Evolutionary conservation across 2,797 vertebrate genomes (phyloP), one percentile per base, ranked within the genome.

Genomic region (Eulemur albifrons): DNA sequence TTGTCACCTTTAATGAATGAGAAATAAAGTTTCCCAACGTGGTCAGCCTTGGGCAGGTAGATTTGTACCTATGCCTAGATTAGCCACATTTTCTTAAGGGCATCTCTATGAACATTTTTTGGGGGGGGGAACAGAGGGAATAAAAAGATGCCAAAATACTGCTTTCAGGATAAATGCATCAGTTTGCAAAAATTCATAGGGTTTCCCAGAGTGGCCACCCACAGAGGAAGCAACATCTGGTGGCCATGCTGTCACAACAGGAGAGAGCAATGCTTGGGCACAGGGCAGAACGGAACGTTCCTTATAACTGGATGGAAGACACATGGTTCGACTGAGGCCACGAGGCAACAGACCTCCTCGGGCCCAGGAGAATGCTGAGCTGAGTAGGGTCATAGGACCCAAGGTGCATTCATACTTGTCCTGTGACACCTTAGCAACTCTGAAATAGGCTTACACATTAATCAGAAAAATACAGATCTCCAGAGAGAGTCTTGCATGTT

Each of bases 221-320:
- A 97, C 87, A 80, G 97, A 90, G 88, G 65, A 90, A 93, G 59
- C 32, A 90, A 92, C 94, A 95, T 97, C 90, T 97, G 90, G 87
- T 85, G 20, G 7, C 86, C 88, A 77, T 61, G 80, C 95, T 94
- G 72, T 90, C 84, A 79, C 90, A 63, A 32, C 10, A 43, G 77
- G 59, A 30, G 75, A 93, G 54, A 89, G 14, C 52, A n/a, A 2
- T 67, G 30, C 84, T 83, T 95, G 96, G 88, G 92, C 67, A 92
- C 54, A 70, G 54, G 45, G 69, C 57, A 35, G 89, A 92, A 84
- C 27, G 59, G 73, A 93, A 80, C 0, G 14, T 93, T 95, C 69
- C 67, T 91, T 35, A 45, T 32, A 48, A 75, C 54, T 90, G 69
- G 59, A 54, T 32, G 38, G 79, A 80, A 86, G 88, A 80, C 77